These are phyloP conservation scores for Toxonevra muliebris DNA, from an alignment of 2,888 invertebrate species.

Conservation along the genomic window DNA sequence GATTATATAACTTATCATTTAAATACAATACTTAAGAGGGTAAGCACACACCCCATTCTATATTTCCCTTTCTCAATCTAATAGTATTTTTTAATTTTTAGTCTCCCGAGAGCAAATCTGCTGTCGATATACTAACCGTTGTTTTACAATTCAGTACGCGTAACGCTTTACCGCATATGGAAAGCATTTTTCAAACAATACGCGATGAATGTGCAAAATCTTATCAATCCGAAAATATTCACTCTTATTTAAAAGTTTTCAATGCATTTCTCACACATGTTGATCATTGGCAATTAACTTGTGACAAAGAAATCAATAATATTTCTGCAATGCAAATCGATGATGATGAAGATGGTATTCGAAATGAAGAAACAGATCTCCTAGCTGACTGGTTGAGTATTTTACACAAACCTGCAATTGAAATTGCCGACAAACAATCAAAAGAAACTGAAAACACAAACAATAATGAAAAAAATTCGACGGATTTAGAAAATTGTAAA, in stretches of 20 bases:
- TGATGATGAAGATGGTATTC: slow-evolving; percentile 13
- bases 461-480: slow-evolving; percentile 1
- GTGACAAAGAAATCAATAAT: slow-evolving; percentile 43
- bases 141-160: slow-evolving; percentile 76
- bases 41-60: slow-evolving; percentile 43
- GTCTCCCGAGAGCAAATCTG: slow-evolving; percentile 69
- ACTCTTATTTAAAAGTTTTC: slow-evolving; percentile 76
- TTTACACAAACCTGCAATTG: slow-evolving; percentile 41
- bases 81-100: slow-evolving; percentile 24
- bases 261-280: slow-evolving; percentile 74
- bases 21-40: slow-evolving; percentile 71
- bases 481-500: background rate
- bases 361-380: slow-evolving; percentile 44
- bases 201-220: slow-evolving; percentile 58
- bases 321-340: slow-evolving; percentile 47
- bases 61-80: background rate
- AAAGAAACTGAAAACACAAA: slow-evolving; percentile 24
- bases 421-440: slow-evolving; percentile 15
- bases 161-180: slow-evolving; percentile 72
- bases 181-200: slow-evolving; percentile 76
- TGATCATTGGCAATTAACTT: slow-evolving; percentile 67
- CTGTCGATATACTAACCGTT: slow-evolving; percentile 76
- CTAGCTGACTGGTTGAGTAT: slow-evolving; percentile 54
- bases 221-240: slow-evolving; percentile 71
- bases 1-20: slow-evolving; percentile 81